Evolutionary conservation across 2,113 vertebrate genomes (phyloP), one percentile per base, ranked within the genome.

Genomic region (Collichthys lucidus): DNA sequence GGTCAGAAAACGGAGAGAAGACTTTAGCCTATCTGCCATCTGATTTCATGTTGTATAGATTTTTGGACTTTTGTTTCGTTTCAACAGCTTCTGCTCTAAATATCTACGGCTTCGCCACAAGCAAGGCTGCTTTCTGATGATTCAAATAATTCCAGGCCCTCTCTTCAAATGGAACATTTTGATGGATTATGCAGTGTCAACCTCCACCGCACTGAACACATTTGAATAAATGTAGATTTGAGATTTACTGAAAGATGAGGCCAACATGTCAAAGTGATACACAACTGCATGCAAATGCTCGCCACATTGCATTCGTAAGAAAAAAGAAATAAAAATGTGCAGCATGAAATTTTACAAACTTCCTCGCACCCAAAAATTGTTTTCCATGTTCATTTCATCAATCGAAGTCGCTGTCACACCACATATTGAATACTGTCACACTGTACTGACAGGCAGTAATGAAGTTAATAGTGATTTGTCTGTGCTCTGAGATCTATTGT

Each of bases 201-300:
- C 90, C 88, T 87, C 85, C 86, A 82, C 74, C 77, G 74, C 72
- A 5, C 77, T 71, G 79, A 86, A 46, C 78, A 77, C 84, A 92
- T 93, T 92, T 92, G 84, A 93, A 93, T 92, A 91, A 92, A 93
- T 93, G 90, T 89, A 92, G 88, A 92, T 89, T 86, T 90, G 87
- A 90, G 85, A 90, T 89, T 89, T 87, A 80, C 88, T 86, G 84
- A 88, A 90, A 90, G 88, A 90, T 86, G 85, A 89, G 87, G 88
- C 90, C 86, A 85, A 75, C 72, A 9, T 91, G 87, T 93, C 92
- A 92, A 66, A 85, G 78, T 91, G 90, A 93, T 92, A 86, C 90
- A 92, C 92, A 91, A 82, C 89, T 80, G 82, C 79, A 92, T 90
- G 91, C 83, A 92, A 92, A 93, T 92, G 63, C 44, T 69, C 59